Base-by-base conservation (phyloP, 2,797 vertebrate species). In the Sphaeramia orbicularis region DNA sequence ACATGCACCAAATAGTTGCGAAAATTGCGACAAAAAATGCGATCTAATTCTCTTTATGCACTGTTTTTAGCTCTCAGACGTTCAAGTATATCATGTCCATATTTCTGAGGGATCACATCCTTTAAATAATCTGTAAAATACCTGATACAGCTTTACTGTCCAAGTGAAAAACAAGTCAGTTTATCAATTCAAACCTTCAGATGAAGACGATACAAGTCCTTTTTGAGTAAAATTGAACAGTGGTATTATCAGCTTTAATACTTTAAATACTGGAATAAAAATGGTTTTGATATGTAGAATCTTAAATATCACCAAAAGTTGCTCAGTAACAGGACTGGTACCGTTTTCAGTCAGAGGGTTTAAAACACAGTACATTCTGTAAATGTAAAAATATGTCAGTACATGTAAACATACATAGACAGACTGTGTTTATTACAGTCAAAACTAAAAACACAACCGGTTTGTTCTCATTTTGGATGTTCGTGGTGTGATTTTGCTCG, bases 131-230 rank as follows among this genome's bases (percentile, higher is more conserved):
- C 8, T n/a, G 1, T 32, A 45, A 10, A 4, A 13, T 37, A 32
- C 49, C 55, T 10, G 37, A 15, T 44, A 30, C 50, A 55, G 36
- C 56, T 50, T 61, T 0, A 15, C 1, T 14, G 6, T 41, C 30
- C 40, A 35, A 47, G 49, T 30, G 12, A 18, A 9, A 30, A 30
- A 55, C 3, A 42, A 0, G 1, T 11, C 14, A 35, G 14, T 54
- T 38, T 19, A 12, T 13, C 1, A 27, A 4, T 1, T 21, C 10
- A 15, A 19, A 8, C 53, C 36, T 49, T 30, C 55, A 56, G 45
- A 45, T 57, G 41, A 47, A 48, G 63, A 63, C 68, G 47, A 50
- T 9, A 57, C 4, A 51, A 64, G 54, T 55, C 43, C 60, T 43
- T 40, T 60, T 41, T 58, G 13, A 43, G 21, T 12, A 2, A 35